Evolutionary conservation across 2,797 vertebrate species (phyloP).

Genomic region (Esox lucius): DNA sequence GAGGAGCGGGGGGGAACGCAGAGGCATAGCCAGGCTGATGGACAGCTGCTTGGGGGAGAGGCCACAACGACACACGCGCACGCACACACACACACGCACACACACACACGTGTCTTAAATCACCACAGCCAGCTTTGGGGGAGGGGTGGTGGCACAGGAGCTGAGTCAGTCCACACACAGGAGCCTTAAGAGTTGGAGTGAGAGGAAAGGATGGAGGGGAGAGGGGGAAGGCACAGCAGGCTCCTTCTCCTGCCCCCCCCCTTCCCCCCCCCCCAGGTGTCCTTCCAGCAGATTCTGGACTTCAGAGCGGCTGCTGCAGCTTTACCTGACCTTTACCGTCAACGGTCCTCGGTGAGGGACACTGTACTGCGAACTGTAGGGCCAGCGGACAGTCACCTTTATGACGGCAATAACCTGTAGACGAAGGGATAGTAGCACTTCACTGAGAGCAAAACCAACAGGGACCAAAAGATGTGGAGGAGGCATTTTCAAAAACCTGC

Average conservation of each 20-base stretch:
- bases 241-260: slow-evolving; percentile 72
- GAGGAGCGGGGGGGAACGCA: slow-evolving; percentile 34
- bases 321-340: slow-evolving; percentile 32
- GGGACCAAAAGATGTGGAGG: slow-evolving; percentile 87
- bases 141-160: slow-evolving; percentile 30
- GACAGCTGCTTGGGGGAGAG: not conserved
- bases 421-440: slow-evolving; percentile 79
- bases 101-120: slow-evolving; percentile 75
- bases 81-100: slow-evolving; percentile 16
- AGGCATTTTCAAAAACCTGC: slow-evolving; percentile 58
- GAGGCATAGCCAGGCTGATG: not conserved
- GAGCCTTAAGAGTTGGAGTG: slow-evolving; percentile 67
- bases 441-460: slow-evolving; percentile 70
- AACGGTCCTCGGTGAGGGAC: slow-evolving; percentile 49
- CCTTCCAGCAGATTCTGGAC: slow-evolving; percentile 73
- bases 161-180: slow-evolving; percentile 53
- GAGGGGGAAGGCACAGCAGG: slow-evolving; percentile 52
- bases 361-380: slow-evolving; percentile 38
- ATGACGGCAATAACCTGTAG: slow-evolving; percentile 66
- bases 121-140: slow-evolving; percentile 63
- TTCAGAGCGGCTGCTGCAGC: slow-evolving; percentile 56
- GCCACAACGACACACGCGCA: not conserved
- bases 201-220: slow-evolving; percentile 37
- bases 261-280: slow-evolving; percentile 68
- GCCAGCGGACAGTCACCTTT: slow-evolving; percentile 33